Conservation (phyloP, 1,140 invertebrate species). For the Dreissena polymorpha region DNA sequence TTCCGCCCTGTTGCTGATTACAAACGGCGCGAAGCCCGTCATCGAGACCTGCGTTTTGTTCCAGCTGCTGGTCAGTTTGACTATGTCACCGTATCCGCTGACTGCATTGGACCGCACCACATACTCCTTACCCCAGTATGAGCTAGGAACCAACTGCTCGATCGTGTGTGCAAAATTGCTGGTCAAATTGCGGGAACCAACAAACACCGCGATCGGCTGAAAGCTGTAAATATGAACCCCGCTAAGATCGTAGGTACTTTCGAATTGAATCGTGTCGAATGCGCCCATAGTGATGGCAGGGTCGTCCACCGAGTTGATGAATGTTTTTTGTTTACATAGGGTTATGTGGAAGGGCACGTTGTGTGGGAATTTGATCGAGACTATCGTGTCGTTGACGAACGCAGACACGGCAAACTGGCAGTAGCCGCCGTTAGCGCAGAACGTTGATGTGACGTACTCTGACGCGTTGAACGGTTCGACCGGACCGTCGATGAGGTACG, state of each 20-base stretch:
- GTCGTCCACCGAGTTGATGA: not conserved
- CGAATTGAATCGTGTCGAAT: constrained; percentile 32
- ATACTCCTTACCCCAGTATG: constrained; percentile 47
- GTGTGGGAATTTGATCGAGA: constrained; percentile 10
- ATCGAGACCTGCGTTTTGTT: constrained; percentile 15
- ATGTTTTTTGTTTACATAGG: constrained; percentile 9
- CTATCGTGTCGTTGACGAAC: constrained; percentile 8
- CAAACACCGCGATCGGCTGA: constrained; percentile 39
- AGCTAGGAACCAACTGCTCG: constrained; percentile 43
- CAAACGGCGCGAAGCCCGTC: constrained; percentile 19
- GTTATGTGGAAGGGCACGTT: constrained; percentile 8
- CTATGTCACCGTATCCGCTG: constrained; percentile 36
- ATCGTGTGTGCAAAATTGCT: constrained; percentile 25
- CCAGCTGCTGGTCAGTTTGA: constrained; percentile 22
- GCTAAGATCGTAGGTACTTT: constrained; percentile 33
- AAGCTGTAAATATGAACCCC: constrained; percentile 45
- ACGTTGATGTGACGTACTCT: constrained; percentile 19
- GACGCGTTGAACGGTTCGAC: not conserved
- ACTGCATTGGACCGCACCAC: not conserved
- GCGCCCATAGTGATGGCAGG: not conserved
- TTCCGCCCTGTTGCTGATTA: not conserved
- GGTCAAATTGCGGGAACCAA: constrained; percentile 32
- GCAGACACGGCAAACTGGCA: constrained; percentile 45
- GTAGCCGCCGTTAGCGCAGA: constrained; percentile 37
- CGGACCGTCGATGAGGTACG: not conserved